Evolutionary conservation across 1,140 invertebrate genomes (phyloP).

Genomic region (Meloidogyne exigua): DNA sequence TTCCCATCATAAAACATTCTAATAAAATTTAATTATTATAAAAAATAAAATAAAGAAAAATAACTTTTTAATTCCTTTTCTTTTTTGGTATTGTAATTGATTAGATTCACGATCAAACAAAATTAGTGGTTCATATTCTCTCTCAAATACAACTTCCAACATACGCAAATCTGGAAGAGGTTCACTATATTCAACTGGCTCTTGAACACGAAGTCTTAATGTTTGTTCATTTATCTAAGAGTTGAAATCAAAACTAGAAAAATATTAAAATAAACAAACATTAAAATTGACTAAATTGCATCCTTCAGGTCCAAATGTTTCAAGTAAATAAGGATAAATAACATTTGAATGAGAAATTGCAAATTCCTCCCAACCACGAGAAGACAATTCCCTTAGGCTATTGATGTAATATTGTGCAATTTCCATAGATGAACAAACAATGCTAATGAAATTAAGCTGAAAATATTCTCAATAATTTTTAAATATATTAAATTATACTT

Average conservation of each 20-base stretch:
- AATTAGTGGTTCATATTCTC: neutral
- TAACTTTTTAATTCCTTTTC: neutral
- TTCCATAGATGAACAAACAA: slow-evolving; percentile 8
- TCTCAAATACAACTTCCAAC: slow-evolving; percentile 13
- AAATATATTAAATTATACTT: neutral
- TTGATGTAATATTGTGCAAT: slow-evolving; percentile 18
- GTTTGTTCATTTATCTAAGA: neutral
- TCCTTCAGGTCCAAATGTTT: slow-evolving; percentile 16
- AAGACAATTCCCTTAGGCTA: neutral
- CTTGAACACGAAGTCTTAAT: neutral
- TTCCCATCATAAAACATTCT: slow-evolving; percentile 6
- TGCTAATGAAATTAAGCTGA: slow-evolving; percentile 18
- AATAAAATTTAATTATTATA: neutral
- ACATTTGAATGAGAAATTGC: slow-evolving; percentile 17
- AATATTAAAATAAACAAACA: neutral
- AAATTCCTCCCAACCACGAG: slow-evolving; percentile 19
- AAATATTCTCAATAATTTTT: neutral
- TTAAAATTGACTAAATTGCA: neutral
- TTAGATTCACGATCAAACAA: neutral
- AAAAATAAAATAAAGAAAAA: no score
- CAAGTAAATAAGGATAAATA: slow-evolving; percentile 13
- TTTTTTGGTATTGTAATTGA: neutral
- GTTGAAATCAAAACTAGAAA: neutral
- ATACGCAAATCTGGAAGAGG: neutral
- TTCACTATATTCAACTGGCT: neutral